Conservation (phyloP, 1,140 invertebrate genomes). For the Globodera rostochiensis region DNA sequence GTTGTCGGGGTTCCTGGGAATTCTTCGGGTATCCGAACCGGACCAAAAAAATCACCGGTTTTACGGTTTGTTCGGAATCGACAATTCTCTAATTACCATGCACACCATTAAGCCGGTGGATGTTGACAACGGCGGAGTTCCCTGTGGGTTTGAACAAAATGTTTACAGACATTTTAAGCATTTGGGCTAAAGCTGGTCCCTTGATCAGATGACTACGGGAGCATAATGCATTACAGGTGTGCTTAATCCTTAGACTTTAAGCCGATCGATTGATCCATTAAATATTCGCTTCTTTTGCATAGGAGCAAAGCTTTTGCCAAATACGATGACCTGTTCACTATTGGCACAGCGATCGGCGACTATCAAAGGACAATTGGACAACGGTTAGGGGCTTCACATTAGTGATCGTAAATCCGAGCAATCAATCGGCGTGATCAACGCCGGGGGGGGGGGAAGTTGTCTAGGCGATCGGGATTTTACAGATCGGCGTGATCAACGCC, state of each 20-base stretch:
- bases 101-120: conserved; percentile 47
- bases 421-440: no score
- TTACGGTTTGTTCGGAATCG: no score
- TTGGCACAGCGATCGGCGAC: conserved; percentile 61
- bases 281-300: conserved; percentile 32
- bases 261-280: background rate
- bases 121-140: conserved; percentile 64
- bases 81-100: no score
- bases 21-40: no score
- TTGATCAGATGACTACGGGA: conserved; percentile 52
- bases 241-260: background rate
- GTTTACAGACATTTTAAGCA: no score
- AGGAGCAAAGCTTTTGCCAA: conserved; percentile 64
- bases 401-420: background rate
- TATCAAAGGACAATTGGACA: conserved; percentile 64
- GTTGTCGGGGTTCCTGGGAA: no score
- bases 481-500: no score
- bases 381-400: background rate
- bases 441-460: conserved; percentile 9
- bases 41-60: no score
- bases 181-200: no score
- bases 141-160: conserved; percentile 54
- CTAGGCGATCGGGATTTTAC: no score
- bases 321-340: conserved; percentile 64
- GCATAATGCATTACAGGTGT: conserved; percentile 64